Conservation (phyloP, 2,888 invertebrate species). For the Macropis europaea region DNA sequence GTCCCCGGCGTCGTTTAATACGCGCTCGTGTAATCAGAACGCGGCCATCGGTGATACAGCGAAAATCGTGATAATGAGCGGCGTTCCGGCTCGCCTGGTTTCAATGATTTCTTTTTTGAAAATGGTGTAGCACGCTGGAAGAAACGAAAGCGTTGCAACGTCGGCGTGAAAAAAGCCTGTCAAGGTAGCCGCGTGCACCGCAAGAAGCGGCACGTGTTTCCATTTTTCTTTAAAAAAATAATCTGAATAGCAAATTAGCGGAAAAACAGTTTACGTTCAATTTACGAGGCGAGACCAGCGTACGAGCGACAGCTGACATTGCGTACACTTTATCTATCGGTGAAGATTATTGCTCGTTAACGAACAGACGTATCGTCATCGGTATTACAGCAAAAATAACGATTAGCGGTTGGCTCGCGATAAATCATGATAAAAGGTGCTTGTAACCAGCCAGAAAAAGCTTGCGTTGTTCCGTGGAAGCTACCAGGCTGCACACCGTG, state of each 20-base stretch:
- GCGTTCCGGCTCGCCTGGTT: no score
- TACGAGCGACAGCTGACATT: background rate
- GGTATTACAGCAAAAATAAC: conserved; percentile 41
- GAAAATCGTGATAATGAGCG: no score
- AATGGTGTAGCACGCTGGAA: no score
- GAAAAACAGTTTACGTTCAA: background rate
- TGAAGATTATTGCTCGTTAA: conserved; percentile 35
- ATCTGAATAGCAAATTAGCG: background rate
- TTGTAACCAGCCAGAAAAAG: conserved; percentile 22
- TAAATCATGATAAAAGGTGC: conserved; percentile 59
- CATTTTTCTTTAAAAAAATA: background rate
- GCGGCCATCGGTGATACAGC: no score
- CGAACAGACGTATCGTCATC: conserved; percentile 8
- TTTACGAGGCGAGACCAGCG: background rate
- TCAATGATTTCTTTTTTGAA: no score
- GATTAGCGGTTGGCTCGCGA: conserved; percentile 44
- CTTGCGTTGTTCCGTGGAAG: conserved; percentile 8
- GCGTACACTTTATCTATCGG: conserved; percentile 16
- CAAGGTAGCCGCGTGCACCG: no score
- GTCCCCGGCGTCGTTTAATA: no score
- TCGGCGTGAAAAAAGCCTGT: no score
- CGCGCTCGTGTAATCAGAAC: no score
- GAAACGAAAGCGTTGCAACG: no score
- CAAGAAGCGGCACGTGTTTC: no score
- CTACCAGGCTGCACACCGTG: background rate